phyloP scores from a whole-genome alignment of 2,797 vertebrate species.

The Hypotaenidia okinawae region DNA sequence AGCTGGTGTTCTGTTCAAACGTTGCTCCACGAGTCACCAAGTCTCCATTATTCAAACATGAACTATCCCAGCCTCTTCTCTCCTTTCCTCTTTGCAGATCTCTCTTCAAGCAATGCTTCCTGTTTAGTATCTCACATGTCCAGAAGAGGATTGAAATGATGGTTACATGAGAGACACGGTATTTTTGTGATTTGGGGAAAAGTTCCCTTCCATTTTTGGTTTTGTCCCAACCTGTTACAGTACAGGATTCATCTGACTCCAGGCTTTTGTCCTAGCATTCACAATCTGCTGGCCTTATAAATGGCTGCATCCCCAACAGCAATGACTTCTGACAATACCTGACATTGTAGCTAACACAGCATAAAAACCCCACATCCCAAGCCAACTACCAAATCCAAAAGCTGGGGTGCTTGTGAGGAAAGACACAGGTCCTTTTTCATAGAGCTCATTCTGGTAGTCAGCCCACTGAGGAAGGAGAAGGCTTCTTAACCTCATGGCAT shows the following conservation, averaged over 20 bases:
- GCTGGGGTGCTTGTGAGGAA: background rate
- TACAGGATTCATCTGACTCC: background rate
- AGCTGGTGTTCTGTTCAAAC: background rate
- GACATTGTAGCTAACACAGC: background rate
- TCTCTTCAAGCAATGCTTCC: background rate
- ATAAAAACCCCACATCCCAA: background rate
- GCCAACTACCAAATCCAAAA: background rate
- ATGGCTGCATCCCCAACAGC: background rate
- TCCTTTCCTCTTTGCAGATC: background rate
- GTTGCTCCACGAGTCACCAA: background rate
- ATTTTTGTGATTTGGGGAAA: background rate
- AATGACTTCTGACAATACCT: background rate
- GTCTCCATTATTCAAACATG: background rate
- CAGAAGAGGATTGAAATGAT: background rate
- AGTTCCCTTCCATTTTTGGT: background rate
- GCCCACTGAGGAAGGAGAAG: background rate
- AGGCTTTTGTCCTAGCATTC: background rate
- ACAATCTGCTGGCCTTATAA: background rate
- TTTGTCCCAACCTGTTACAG: background rate
- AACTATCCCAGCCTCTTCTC: background rate
- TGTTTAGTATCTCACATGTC: background rate
- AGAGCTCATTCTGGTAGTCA: background rate
- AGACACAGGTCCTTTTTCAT: background rate
- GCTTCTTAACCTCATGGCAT: background rate
- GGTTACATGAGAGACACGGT: background rate